Conservation (phyloP, 2,797 vertebrate genomes). For the Argyrosomus regius region DNA sequence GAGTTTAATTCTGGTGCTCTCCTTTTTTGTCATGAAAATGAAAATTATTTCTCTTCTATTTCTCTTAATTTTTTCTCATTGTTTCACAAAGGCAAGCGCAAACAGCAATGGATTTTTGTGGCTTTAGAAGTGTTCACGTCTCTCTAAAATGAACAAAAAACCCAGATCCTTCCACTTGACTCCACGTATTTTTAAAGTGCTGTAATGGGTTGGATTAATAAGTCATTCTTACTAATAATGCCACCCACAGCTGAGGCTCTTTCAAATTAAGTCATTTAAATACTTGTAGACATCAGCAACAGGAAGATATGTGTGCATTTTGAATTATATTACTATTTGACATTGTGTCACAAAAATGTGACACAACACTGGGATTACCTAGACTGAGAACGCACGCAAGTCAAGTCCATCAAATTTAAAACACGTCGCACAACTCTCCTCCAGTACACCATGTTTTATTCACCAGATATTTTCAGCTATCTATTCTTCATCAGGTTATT, state of each 20-base stretch:
- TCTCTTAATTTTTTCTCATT: not conserved
- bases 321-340: not conserved
- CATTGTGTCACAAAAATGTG: not conserved
- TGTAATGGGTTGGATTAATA: not conserved
- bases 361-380: not conserved
- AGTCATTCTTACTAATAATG: not conserved
- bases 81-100: not conserved
- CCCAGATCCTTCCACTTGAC: not conserved
- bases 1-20: not conserved
- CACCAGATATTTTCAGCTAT: not conserved
- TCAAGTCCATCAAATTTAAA: too few species aligned
- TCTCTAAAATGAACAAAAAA: not conserved
- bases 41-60: not conserved
- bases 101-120: not conserved
- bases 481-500: not conserved
- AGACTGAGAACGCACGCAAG: not conserved
- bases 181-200: not conserved
- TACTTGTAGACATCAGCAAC: not conserved
- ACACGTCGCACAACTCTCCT: too few species aligned
- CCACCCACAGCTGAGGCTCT: not conserved
- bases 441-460: not conserved
- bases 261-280: not conserved
- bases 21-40: not conserved
- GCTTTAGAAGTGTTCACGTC: not conserved
- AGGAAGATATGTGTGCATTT: not conserved